Conservation (phyloP, 2,888 invertebrate genomes). For the Venusia cambrica region DNA sequence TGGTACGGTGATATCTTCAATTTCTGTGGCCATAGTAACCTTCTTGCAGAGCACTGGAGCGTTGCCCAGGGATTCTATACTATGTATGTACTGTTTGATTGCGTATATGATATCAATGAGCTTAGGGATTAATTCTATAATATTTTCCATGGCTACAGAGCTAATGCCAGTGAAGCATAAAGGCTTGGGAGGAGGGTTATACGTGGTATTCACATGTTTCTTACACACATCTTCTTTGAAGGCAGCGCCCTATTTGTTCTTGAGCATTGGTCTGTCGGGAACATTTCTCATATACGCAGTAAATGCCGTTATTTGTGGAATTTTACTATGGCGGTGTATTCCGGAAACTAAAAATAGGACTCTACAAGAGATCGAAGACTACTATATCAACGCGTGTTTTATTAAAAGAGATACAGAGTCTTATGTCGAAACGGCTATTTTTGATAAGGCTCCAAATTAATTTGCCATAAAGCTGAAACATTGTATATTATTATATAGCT, state of each 20-base stretch:
- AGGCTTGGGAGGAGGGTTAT: slow-evolving; percentile 22
- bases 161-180: slow-evolving; percentile 30
- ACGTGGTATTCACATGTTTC: slow-evolving; percentile 16
- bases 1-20: slow-evolving; percentile 3
- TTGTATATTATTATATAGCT: no score
- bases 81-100: slow-evolving; percentile 21
- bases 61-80: slow-evolving; percentile 13
- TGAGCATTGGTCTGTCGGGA: slow-evolving; percentile 20
- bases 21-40: slow-evolving; percentile 5
- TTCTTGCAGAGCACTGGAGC: slow-evolving; percentile 12
- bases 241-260: slow-evolving; percentile 23
- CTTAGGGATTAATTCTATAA: slow-evolving; percentile 14
- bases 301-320: slow-evolving; percentile 12
- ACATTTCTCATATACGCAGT: slow-evolving; percentile 22
- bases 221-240: slow-evolving; percentile 20
- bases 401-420: no score
- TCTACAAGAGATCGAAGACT: slow-evolving; percentile 27
- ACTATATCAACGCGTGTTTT: slow-evolving; percentile 19
- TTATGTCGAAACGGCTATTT: no score
- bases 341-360: slow-evolving; percentile 27
- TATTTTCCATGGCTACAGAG: slow-evolving; percentile 18
- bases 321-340: slow-evolving; percentile 22
- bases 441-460: no score
- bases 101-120: slow-evolving; percentile 11
- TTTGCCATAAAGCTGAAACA: no score